Conservation (phyloP, 2,797 vertebrate genomes). For the Crax fasciolata region DNA sequence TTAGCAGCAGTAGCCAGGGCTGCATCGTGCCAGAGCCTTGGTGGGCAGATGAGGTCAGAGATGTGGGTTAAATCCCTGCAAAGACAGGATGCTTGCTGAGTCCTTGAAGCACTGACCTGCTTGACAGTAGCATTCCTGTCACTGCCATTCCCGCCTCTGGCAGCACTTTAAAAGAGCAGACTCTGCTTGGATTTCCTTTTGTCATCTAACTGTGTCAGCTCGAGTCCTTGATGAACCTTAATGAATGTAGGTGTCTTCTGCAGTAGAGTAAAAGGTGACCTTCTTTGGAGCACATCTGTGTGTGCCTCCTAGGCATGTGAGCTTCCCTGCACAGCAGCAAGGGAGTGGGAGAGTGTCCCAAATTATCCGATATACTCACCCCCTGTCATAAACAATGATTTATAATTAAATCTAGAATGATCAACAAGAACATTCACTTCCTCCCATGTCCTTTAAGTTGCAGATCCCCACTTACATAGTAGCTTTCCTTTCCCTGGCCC, state of each 20-base stretch:
- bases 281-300: fast-evolving
- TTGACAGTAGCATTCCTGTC: neutral
- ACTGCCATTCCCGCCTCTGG: neutral
- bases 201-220: neutral
- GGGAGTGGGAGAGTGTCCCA: neutral
- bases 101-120: neutral
- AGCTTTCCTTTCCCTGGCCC: neutral
- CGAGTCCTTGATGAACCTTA: neutral
- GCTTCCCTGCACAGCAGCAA: neutral
- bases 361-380: neutral
- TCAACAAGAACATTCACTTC: neutral
- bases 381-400: neutral
- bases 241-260: neutral
- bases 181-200: neutral
- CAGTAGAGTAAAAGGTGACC: neutral
- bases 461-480: neutral
- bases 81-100: neutral
- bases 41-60: neutral
- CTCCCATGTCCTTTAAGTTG: neutral
- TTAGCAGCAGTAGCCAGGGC: neutral
- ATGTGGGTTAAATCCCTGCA: neutral
- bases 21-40: neutral
- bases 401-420: neutral
- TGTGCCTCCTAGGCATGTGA: neutral
- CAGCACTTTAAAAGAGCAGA: neutral